These are phyloP conservation scores for Endomychus coccineus DNA, from an alignment of 2,888 invertebrate genomes.

Conservation along the genomic window DNA sequence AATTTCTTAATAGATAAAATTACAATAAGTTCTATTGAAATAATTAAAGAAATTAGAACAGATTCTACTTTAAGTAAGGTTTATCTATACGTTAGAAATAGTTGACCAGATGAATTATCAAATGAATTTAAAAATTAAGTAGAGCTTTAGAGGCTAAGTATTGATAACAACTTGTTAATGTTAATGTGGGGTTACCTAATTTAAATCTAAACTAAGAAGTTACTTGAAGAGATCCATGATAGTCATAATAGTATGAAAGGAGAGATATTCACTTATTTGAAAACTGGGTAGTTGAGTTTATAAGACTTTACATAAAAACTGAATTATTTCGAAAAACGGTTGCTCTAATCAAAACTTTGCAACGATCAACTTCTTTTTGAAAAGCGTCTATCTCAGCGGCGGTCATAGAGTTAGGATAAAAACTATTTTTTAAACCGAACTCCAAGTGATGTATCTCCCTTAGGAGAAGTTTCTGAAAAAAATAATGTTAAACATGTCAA, in stretches of 20 bases:
- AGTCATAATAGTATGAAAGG: slow-evolving; percentile 15
- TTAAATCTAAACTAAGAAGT: slow-evolving; percentile 8
- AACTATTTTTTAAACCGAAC: too few species aligned
- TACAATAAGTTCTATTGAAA: background rate
- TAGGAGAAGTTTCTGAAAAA: too few species aligned
- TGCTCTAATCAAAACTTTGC: too few species aligned
- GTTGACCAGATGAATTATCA: slow-evolving; percentile 5
- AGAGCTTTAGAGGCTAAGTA: slow-evolving; percentile 6
- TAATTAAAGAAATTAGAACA: slow-evolving; percentile 1
- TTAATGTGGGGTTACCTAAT: slow-evolving; percentile 14
- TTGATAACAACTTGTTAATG: slow-evolving; percentile 12
- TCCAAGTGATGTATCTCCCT: too few species aligned
- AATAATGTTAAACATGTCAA: too few species aligned
- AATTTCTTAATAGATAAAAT: slow-evolving; percentile 6
- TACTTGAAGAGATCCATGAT: slow-evolving; percentile 14
- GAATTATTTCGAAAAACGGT: too few species aligned
- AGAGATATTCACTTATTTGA: too few species aligned
- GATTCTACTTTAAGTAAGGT: slow-evolving; percentile 8
- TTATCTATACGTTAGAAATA: slow-evolving; percentile 2
- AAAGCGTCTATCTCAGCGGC: too few species aligned
- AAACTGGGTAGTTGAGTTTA: too few species aligned
- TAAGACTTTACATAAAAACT: too few species aligned
- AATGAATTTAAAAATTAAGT: slow-evolving; percentile 2
- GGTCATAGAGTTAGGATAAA: too few species aligned
- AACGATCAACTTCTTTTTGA: too few species aligned